These are phyloP conservation scores for Medauroidea extradentata DNA, from an alignment of 1,140 invertebrate species.

Conservation along the genomic window DNA sequence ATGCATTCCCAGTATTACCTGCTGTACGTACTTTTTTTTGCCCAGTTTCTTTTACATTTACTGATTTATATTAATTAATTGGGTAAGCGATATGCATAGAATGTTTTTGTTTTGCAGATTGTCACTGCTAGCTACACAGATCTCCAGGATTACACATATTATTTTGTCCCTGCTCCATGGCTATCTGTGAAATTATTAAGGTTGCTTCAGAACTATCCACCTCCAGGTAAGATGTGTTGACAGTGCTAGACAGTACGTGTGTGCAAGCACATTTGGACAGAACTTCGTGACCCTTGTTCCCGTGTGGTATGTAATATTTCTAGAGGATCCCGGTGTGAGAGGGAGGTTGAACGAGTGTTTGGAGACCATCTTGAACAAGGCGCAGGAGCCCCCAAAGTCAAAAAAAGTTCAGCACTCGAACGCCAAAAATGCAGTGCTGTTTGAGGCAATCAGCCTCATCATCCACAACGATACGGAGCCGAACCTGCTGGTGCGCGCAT, in stretches of 20 bases:
- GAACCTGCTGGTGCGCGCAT: conserved; percentile 93
- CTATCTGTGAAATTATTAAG: conserved; percentile 96
- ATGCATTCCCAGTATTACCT: too few species aligned
- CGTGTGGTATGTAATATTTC: neutral
- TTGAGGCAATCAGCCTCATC: conserved; percentile 99
- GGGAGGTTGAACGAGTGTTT: conserved; percentile 96
- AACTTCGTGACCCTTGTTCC: too few species aligned
- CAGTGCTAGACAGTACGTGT: too few species aligned
- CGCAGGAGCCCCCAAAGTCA: conserved; percentile 98
- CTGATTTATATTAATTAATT: neutral
- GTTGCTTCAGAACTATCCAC: conserved; percentile 97
- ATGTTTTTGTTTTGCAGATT: conserved; percentile 58
- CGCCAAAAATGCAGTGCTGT: conserved; percentile 99
- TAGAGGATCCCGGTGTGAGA: conserved; percentile 91
- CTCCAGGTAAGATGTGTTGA: conserved; percentile 69
- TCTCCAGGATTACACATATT: conserved; percentile 99
- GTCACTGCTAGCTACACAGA: conserved; percentile 98
- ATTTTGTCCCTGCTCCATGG: conserved; percentile 99
- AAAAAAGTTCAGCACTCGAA: conserved; percentile 99
- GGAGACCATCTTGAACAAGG: conserved; percentile 99
- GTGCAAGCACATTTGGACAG: too few species aligned
- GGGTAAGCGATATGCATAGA: too few species aligned
- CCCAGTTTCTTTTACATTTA: neutral
- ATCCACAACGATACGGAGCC: conserved; percentile 99
- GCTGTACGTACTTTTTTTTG: neutral